Conservation (phyloP, 2,113 vertebrate species). For the Azemiops feae region DNA sequence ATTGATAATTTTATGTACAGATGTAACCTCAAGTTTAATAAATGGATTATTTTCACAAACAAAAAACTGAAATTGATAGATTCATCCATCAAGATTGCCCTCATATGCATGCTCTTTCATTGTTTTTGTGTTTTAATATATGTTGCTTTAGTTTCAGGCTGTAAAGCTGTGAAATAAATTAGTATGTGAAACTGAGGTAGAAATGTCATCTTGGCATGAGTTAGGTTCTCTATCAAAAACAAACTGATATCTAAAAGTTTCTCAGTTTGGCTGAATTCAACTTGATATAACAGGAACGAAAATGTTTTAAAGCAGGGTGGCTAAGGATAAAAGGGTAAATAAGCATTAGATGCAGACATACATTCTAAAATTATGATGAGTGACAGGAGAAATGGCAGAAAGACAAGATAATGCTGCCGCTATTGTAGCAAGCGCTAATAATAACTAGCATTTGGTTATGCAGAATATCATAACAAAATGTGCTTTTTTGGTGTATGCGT, state of each 20-base stretch:
- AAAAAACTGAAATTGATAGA: neutral
- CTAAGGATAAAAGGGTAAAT: neutral
- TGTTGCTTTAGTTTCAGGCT: neutral
- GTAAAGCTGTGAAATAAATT: neutral
- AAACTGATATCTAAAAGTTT: neutral
- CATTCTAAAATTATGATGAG: slow-evolving; percentile 24
- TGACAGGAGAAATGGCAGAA: neutral
- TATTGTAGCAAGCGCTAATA: slow-evolving; percentile 12
- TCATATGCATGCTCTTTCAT: neutral
- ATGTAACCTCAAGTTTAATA: neutral
- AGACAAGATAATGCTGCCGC: neutral
- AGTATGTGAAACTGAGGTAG: neutral
- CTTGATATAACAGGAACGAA: neutral
- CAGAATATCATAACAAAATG: slow-evolving; percentile 1
- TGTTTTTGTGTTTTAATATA: neutral
- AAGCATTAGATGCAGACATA: neutral
- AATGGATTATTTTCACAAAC: neutral
- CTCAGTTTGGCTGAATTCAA: neutral
- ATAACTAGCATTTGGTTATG: slow-evolving; percentile 25
- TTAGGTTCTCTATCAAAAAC: neutral
- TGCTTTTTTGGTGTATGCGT: neutral
- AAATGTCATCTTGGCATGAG: neutral
- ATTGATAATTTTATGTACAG: neutral
- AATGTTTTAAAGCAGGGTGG: neutral
- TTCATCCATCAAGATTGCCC: neutral